Evolutionary conservation across 2,888 invertebrate genomes (phyloP).

Genomic region (Rhagium mordax): DNA sequence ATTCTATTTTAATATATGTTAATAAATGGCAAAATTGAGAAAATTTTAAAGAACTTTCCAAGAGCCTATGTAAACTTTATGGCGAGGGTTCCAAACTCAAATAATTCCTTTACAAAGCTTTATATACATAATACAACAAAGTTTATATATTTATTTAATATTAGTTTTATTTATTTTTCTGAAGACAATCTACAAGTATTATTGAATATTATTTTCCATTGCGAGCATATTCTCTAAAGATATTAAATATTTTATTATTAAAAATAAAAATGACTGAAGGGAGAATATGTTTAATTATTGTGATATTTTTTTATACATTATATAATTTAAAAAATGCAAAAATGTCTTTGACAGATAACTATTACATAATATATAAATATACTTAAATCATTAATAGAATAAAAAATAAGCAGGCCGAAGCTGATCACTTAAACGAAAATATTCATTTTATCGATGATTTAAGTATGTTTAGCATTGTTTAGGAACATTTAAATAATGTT

Average conservation of each 20-base stretch:
- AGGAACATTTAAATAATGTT: neutral
- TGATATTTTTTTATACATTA: slow-evolving; percentile 45
- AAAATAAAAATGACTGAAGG: slow-evolving; percentile 43
- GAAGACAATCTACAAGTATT: slow-evolving; percentile 17
- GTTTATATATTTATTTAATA: slow-evolving; percentile 4
- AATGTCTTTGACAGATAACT: slow-evolving; percentile 16
- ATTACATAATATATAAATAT: neutral
- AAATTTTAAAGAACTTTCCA: neutral
- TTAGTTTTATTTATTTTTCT: slow-evolving; percentile 11
- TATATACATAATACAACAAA: neutral
- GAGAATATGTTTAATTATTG: slow-evolving; percentile 46
- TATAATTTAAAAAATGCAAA: slow-evolving; percentile 35
- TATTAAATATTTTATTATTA: slow-evolving; percentile 38
- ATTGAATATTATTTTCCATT: slow-evolving; percentile 24
- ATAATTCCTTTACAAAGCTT: neutral
- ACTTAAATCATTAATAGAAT: neutral
- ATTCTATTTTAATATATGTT: neutral
- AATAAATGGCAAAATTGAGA: neutral
- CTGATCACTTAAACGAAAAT: neutral
- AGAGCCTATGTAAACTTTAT: neutral
- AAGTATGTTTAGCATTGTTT: neutral
- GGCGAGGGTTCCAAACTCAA: neutral
- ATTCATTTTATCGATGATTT: neutral
- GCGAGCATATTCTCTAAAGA: slow-evolving; percentile 41
- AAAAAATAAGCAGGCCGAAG: neutral